Evolutionary conservation across 2,113 vertebrate genomes (phyloP), one percentile per base, ranked within the genome.

Genomic region (Eurystomus gularis): DNA sequence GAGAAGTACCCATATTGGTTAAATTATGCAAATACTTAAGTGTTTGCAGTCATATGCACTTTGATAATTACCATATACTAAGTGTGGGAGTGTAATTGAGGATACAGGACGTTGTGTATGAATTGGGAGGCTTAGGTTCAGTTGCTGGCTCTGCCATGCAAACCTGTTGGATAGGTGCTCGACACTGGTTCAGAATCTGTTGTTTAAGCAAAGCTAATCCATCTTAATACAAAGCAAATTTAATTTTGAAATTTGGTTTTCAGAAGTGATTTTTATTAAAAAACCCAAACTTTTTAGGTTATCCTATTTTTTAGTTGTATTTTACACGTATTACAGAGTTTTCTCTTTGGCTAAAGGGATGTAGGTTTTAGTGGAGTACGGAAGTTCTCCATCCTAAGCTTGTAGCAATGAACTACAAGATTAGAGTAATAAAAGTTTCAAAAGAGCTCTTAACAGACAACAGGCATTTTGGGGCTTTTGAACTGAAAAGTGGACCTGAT

Each of bases 41-140:
- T 80, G 33, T 60, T 70, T 48, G 77, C 61, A 84, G 72, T 29
- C 37, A n/a, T 26, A 2, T 65, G 60, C n/a, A 54, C 33, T 89
- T 49, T 18, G 42, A 75, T 78, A 81, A 52, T 25, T 95, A 46
- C 64, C 21, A 1, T 64, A 17, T 68, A 54, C 40, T 25, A 3
- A 13, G 51, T 54, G 88, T 86, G 57, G 88, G 93, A 84, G 82
- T 66, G 35, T 51, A 73, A 40, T 33, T 73, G 71, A 92, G 54
- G n/a, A 14, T 76, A n/a, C 16, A 33, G 94, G 76, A 52, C 0
- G 0, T 75, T 70, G 42, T 6, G 2, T 58, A 2, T 42, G n/a
- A 78, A 4, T 24, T 72, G 33, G 3, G 68, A 92, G 44, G 62
- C n/a, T 73, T 81, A 7, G 15, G 46, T 70, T 80, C 46, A 5